Evolutionary conservation across 2,888 invertebrate species (phyloP).

Genomic region (Mythimna impura): DNA sequence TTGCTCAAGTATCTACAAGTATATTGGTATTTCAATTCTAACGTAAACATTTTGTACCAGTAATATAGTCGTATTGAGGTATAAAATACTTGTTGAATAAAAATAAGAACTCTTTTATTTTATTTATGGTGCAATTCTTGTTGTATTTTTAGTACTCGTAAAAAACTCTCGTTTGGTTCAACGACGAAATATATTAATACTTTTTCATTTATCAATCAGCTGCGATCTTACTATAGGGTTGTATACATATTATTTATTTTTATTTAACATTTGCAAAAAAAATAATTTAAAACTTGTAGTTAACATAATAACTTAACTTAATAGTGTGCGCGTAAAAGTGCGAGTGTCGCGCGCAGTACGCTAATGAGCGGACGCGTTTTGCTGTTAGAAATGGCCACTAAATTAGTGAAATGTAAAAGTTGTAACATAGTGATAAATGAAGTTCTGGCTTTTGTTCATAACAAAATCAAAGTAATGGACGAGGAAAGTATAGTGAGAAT

Average conservation of each 20-base stretch:
- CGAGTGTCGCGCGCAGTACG: no score
- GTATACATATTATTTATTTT: no score
- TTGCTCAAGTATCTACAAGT: slow-evolving; percentile 4
- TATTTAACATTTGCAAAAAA: no score
- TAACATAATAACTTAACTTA: neutral
- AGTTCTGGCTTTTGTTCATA: no score
- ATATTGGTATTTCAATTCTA: slow-evolving; percentile 25
- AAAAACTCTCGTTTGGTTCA: slow-evolving; percentile 1
- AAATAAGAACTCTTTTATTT: slow-evolving; percentile 34
- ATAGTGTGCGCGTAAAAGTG: no score
- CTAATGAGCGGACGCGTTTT: no score
- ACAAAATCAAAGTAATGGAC: no score
- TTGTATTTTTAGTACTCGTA: slow-evolving; percentile 20
- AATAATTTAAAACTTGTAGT: neutral
- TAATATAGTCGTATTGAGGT: slow-evolving; percentile 14
- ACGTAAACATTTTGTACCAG: slow-evolving; percentile 13
- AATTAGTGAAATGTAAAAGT: no score
- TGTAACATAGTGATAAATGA: no score
- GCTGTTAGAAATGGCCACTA: no score
- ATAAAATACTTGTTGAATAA: slow-evolving; percentile 36
- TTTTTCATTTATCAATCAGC: neutral
- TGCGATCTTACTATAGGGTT: neutral
- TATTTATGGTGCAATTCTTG: slow-evolving; percentile 15
- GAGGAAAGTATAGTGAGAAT: no score
- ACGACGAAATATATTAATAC: neutral